These are phyloP conservation scores for Mesorhabditis sp. DNA, from an alignment of 2,888 invertebrate species.

Conservation along the genomic window DNA sequence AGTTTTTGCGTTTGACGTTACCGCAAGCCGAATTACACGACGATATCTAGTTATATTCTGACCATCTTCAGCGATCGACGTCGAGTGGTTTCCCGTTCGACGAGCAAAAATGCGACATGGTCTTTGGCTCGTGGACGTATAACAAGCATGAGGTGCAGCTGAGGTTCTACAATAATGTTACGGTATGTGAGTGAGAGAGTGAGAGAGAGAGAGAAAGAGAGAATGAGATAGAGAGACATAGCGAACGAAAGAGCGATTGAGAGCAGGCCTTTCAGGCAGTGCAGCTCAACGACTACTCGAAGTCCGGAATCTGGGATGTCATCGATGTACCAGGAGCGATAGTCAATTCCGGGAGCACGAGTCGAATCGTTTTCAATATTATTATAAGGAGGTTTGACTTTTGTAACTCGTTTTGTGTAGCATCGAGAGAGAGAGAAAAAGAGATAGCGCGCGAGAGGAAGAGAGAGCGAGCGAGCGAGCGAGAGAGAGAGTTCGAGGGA, in stretches of 20 bases:
- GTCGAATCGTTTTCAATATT: constrained; percentile 50
- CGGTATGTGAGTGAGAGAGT: neutral
- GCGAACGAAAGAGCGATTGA: neutral
- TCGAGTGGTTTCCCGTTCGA: constrained; percentile 40
- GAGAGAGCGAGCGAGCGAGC: neutral
- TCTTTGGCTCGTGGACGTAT: constrained; percentile 65
- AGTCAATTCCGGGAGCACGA: constrained; percentile 38
- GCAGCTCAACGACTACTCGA: constrained; percentile 89
- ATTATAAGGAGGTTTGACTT: constrained; percentile 41
- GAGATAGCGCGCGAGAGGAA: neutral
- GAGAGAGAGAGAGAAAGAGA: neutral
- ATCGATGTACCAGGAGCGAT: constrained; percentile 65
- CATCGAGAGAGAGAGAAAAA: too few relatives aligned
- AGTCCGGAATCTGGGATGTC: constrained; percentile 95
- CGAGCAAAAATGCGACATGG: constrained; percentile 52
- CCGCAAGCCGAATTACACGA: neutral
- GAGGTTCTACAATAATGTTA: constrained; percentile 71
- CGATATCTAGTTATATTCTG: constrained; percentile 66
- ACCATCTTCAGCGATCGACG: constrained; percentile 6
- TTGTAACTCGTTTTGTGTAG: neutral
- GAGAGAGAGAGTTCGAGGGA: neutral
- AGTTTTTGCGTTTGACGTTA: neutral
- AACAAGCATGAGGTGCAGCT: constrained; percentile 85
- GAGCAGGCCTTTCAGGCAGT: constrained; percentile 27
- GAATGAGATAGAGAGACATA: neutral